Evolutionary conservation across 2,113 vertebrate genomes (phyloP).

Genomic region (Nymphicus hollandicus): DNA sequence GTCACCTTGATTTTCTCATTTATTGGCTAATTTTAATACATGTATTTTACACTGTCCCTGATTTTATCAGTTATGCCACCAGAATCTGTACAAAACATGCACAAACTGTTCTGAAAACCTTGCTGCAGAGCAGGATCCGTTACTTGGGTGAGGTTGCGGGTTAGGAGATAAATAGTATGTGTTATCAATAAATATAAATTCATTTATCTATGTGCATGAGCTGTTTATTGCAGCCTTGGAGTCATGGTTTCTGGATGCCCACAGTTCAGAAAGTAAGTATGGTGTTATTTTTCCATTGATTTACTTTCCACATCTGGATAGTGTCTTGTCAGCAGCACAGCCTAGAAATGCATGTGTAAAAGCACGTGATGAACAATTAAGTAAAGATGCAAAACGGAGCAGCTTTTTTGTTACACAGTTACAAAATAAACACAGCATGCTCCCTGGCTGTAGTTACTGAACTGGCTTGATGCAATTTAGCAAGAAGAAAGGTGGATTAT

Average conservation of each 20-base stretch:
- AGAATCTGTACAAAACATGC: background rate
- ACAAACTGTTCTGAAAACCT: background rate
- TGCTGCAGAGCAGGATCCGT: background rate
- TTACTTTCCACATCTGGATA: background rate
- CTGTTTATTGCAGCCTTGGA: background rate
- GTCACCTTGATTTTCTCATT: background rate
- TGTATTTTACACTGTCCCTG: background rate
- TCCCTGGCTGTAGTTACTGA: background rate
- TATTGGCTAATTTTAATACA: background rate
- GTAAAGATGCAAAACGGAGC: background rate
- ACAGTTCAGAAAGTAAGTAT: background rate
- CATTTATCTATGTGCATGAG: background rate
- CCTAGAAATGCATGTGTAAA: background rate
- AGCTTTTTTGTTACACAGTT: background rate
- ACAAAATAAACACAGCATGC: background rate
- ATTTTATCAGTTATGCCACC: background rate
- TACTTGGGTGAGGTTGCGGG: background rate
- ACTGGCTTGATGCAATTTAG: conserved; percentile 10
- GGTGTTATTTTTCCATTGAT: background rate
- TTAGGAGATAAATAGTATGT: background rate
- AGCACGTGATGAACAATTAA: background rate
- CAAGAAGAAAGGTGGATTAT: background rate
- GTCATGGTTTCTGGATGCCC: background rate
- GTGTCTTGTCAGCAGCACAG: background rate
- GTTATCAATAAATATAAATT: background rate